These are phyloP conservation scores for Aporrectodea caliginosa DNA, from an alignment of 1,140 invertebrate species.

Conservation along the genomic window DNA sequence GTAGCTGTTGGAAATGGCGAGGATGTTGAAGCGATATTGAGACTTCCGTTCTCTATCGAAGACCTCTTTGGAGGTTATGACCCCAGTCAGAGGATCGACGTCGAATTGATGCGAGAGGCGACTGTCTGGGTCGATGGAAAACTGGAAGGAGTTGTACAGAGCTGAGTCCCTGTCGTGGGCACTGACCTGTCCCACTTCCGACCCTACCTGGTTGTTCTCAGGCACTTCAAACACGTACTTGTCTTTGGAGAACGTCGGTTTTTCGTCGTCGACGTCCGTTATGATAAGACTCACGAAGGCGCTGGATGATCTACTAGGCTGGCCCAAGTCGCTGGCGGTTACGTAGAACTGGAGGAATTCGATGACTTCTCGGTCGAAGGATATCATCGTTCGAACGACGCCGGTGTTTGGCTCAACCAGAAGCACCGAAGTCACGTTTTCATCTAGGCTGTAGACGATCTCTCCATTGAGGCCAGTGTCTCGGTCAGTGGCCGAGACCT, in stretches of 20 bases:
- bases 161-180: constrained; percentile 20
- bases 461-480: constrained; percentile 92
- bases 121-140: constrained; percentile 10
- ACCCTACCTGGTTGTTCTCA: constrained; percentile 13
- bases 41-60: constrained; percentile 21
- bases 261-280: constrained; percentile 25
- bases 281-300: constrained; percentile 16
- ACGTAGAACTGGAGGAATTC: constrained; percentile 24
- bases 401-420: constrained; percentile 24
- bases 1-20: constrained; percentile 62
- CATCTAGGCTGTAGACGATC: constrained; percentile 75
- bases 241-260: constrained; percentile 26
- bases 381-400: constrained; percentile 5
- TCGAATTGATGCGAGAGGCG: constrained; percentile 2
- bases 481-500: constrained; percentile 76
- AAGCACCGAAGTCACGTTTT: constrained; percentile 2
- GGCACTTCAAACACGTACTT: constrained; percentile 22
- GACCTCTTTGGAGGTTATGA: constrained; percentile 8
- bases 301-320: constrained; percentile 9
- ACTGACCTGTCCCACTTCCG: constrained; percentile 5
- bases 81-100: constrained; percentile 20
- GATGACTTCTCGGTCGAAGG: constrained; percentile 29
- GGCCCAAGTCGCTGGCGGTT: constrained; percentile 18
- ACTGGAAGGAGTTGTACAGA: constrained; percentile 20
- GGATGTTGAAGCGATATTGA: constrained; percentile 10